Evolutionary conservation across 2,113 vertebrate species (phyloP), one percentile per base, ranked within the genome.

Genomic region (Melierax canorus): DNA sequence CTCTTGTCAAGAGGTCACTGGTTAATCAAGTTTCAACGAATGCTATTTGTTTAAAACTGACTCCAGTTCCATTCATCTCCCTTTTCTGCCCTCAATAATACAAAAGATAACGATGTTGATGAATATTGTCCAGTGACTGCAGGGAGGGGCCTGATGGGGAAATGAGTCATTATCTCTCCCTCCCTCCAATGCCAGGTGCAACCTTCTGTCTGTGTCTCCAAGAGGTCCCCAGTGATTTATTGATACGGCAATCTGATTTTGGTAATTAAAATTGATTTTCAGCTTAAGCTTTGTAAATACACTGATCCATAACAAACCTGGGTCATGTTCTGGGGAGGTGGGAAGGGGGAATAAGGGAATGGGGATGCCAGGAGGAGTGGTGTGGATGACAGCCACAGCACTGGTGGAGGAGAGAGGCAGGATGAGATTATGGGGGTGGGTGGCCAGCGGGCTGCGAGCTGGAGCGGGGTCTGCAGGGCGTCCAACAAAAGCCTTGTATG

Each of bases 231-330:
- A 3, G 76, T 97, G 97, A 97, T 98, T 97, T 96, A 98, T 98
- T 88, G 96, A 96, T 94, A 96, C 1, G 4, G 87, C 89, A 96
- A 94, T 96, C 75, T 58, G 95, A 98, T 98, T 98, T 98, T 97
- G 95, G 97, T 98, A 98, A 98, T 98, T 98, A 98, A 98, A 98
- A 98, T 98, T 97, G 98, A 98, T 98, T 98, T 98, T 94, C 75
- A 64, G 93, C 97, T 97, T 98, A 94, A 96, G 94, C 80, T 95
- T 98, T 94, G 95, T 95, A 96, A 92, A 96, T 90, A 96, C 93
- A 76, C 18, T 85, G 89, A 95, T 95, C 86, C 94, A 86, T 96
- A 79, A 95, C 96, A 88, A 95, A 92, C 58, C 24, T 78, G 66
- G 92, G 90, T 97, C 91, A 48, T 81, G 95, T 96, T 98, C 93